Evolutionary conservation across 2,797 vertebrate genomes (phyloP).

Genomic region (Scleropages formosus): DNA sequence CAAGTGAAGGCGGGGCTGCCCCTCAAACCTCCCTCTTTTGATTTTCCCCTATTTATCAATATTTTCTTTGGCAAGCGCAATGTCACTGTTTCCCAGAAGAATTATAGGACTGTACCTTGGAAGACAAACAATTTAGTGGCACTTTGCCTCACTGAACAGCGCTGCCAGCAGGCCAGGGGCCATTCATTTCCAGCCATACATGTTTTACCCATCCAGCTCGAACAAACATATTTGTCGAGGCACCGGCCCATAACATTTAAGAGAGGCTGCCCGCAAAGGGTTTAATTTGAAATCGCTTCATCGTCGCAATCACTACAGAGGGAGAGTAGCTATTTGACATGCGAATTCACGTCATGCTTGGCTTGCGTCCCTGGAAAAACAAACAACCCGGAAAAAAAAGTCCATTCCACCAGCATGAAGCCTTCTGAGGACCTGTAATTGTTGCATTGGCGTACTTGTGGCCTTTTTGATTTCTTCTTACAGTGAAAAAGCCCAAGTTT

Average conservation of each 20-base stretch:
- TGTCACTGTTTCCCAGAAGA: conserved; percentile 78
- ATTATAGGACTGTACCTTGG: conserved; percentile 78
- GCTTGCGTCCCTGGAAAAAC: too few relatives aligned
- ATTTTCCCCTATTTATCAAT: conserved; percentile 79
- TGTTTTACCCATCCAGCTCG: conserved; percentile 63
- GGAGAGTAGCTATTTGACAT: not conserved
- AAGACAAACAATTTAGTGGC: conserved; percentile 87
- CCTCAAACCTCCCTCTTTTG: conserved; percentile 72
- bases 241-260: conserved; percentile 58
- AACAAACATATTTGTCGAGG: conserved; percentile 62
- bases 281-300: conserved; percentile 48
- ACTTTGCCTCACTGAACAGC: conserved; percentile 83
- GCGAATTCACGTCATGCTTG: conserved; percentile 1
- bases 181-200: conserved; percentile 77
- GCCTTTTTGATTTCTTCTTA: conserved; percentile 25
- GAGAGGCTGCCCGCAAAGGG: conserved; percentile 34
- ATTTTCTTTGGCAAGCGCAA: conserved; percentile 83
- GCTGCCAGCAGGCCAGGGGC: conserved; percentile 76
- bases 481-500: conserved; percentile 52
- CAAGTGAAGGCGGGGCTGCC: conserved; percentile 32
- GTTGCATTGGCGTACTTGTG: conserved; percentile 41
- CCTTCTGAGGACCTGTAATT: conserved; percentile 14
- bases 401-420: conserved; percentile 25
- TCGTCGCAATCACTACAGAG: conserved; percentile 12
- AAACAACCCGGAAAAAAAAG: conserved; percentile 35